These are phyloP conservation scores for Macrotus californicus DNA, from an alignment of 2,113 vertebrate species.

Conservation along the genomic window DNA sequence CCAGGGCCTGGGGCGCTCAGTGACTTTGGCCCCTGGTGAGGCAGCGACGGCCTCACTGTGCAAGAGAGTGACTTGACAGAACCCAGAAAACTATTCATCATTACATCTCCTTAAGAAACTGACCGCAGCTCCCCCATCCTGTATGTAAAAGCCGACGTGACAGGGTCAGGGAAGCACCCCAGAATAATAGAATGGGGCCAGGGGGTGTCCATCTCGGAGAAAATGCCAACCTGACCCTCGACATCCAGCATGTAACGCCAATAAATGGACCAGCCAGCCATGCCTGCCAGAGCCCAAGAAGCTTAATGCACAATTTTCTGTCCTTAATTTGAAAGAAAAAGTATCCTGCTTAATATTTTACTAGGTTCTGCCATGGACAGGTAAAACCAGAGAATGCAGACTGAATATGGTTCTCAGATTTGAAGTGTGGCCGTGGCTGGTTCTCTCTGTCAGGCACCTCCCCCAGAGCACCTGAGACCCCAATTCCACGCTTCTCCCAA, in stretches of 20 bases:
- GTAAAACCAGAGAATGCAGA: background rate
- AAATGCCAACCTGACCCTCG: background rate
- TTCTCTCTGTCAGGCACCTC: background rate
- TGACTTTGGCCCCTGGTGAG: background rate
- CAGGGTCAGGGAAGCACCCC: background rate
- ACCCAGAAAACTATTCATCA: background rate
- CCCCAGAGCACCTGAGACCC: background rate
- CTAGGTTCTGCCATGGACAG: background rate
- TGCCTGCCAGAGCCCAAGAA: too few species aligned
- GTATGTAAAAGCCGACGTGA: background rate
- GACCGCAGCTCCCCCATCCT: background rate
- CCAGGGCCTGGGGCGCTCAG: background rate
- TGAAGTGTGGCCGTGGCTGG: background rate
- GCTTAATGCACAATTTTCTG: background rate
- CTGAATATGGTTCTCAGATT: background rate
- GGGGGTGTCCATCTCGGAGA: accelerated
- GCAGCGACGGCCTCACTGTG: background rate
- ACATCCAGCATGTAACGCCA: accelerated
- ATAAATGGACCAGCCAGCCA: background rate
- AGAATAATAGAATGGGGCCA: background rate
- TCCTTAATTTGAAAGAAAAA: background rate
- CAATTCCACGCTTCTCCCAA: background rate
- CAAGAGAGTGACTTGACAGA: background rate
- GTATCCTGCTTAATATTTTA: background rate
- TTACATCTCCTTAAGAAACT: background rate